These are phyloP conservation scores for Callopanchax toddi DNA, from an alignment of 2,113 vertebrate species.

Conservation along the genomic window DNA sequence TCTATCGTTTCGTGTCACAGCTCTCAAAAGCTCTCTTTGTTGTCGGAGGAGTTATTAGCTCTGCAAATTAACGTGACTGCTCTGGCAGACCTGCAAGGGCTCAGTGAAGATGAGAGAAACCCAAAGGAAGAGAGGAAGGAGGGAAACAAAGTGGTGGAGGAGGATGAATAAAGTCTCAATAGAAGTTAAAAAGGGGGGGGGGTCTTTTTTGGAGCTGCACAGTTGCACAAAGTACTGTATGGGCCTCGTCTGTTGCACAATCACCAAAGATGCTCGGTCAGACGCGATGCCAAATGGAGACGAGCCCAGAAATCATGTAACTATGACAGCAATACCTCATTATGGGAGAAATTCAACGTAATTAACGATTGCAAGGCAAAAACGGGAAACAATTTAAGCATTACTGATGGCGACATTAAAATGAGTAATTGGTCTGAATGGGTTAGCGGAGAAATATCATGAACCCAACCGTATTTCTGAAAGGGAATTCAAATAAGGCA, in stretches of 20 bases:
- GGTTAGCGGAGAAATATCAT: neutral
- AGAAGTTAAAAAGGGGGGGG: conserved; percentile 11
- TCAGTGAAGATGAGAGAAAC: conserved; percentile 28
- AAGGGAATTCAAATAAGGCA: neutral
- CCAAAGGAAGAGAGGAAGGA: conserved; percentile 7
- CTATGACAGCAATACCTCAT: conserved; percentile 57
- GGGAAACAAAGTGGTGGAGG: conserved; percentile 28
- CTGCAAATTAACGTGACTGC: conserved; percentile 59
- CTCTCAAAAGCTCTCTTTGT: conserved; percentile 72
- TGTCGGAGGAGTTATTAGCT: conserved; percentile 54
- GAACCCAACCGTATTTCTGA: neutral
- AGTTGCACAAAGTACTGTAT: conserved; percentile 18
- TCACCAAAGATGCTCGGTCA: conserved; percentile 44
- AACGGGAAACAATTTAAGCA: conserved; percentile 29
- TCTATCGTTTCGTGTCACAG: conserved; percentile 71
- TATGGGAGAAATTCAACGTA: conserved; percentile 38
- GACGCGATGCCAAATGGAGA: conserved; percentile 62
- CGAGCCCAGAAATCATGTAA: conserved; percentile 61
- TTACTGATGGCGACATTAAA: conserved; percentile 37
- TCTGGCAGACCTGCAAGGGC: conserved; percentile 31
- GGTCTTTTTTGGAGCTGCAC: conserved; percentile 22
- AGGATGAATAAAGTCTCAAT: conserved; percentile 28
- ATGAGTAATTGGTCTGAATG: conserved; percentile 8
- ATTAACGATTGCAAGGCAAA: conserved; percentile 50
- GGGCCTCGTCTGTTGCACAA: conserved; percentile 49